phyloP scores from a whole-genome alignment of 1,140 invertebrate species.

The Centruroides sculpturatus region DNA sequence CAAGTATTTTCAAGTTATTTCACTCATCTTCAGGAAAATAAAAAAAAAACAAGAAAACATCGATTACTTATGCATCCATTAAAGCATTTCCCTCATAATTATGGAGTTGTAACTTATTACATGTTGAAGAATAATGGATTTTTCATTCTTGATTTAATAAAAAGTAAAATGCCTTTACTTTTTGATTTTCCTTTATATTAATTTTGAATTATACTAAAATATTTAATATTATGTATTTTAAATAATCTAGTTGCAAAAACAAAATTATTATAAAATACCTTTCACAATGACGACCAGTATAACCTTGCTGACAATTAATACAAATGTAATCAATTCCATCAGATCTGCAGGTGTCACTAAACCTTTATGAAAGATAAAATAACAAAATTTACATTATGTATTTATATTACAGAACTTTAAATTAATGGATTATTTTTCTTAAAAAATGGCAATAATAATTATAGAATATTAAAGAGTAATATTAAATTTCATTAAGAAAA shows the following conservation, averaged over 20 bases:
- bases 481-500: no score
- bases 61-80: neutral
- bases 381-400: no score
- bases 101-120: no score
- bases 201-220: neutral
- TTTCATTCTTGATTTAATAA: neutral
- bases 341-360: conserved; percentile 33
- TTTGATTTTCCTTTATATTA: neutral
- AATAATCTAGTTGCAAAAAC: neutral
- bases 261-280: conserved; percentile 26
- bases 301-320: conserved; percentile 40
- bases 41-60: no score
- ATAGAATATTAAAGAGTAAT: no score
- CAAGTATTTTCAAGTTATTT: no score
- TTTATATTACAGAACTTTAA: no score
- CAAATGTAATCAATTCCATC: conserved; percentile 20
- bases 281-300: conserved; percentile 46
- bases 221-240: neutral
- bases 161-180: neutral
- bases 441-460: no score
- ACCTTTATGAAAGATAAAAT: conserved; percentile 13
- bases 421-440: no score
- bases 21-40: no score
- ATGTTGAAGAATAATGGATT: neutral
- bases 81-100: neutral